phyloP scores from a whole-genome alignment of 2,888 invertebrate genomes.

The Melieria crassipennis region DNA sequence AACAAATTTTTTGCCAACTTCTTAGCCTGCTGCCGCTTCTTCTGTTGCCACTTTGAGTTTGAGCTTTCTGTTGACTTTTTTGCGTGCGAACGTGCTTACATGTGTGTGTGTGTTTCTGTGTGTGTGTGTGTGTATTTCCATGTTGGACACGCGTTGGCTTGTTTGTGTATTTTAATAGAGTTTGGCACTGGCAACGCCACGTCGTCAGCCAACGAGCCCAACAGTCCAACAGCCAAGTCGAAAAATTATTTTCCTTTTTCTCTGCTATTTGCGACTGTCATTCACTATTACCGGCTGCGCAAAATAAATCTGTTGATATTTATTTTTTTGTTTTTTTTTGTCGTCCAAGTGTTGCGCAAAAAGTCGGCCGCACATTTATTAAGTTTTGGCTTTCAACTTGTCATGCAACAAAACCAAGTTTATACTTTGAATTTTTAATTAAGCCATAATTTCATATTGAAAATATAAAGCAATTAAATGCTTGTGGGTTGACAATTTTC shows the following conservation, averaged over 20 bases:
- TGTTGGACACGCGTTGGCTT: neutral
- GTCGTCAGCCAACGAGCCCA: too few relatives aligned
- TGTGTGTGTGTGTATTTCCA: neutral
- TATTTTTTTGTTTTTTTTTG: neutral
- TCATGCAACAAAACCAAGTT: too few relatives aligned
- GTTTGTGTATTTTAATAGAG: neutral
- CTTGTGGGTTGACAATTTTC: too few relatives aligned
- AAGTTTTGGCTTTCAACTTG: too few relatives aligned
- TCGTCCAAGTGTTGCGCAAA: neutral
- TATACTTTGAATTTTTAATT: too few relatives aligned
- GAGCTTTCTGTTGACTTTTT: neutral
- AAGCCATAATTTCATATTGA: too few relatives aligned
- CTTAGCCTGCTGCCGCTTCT: neutral
- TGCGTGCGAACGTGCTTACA: neutral
- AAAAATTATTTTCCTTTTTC: neutral
- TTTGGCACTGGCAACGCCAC: neutral
- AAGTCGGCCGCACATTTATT: too few relatives aligned
- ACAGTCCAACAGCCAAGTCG: too few relatives aligned
- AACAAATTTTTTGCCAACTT: slow-evolving; percentile 18
- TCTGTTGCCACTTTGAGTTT: too few relatives aligned
- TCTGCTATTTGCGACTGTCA: neutral
- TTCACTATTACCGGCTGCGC: neutral
- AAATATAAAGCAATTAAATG: too few relatives aligned
- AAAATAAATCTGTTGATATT: slow-evolving; percentile 10
- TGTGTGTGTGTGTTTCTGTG: neutral